Evolutionary conservation across 2,888 invertebrate genomes (phyloP).

Genomic region (Hypolimnas misippus): DNA sequence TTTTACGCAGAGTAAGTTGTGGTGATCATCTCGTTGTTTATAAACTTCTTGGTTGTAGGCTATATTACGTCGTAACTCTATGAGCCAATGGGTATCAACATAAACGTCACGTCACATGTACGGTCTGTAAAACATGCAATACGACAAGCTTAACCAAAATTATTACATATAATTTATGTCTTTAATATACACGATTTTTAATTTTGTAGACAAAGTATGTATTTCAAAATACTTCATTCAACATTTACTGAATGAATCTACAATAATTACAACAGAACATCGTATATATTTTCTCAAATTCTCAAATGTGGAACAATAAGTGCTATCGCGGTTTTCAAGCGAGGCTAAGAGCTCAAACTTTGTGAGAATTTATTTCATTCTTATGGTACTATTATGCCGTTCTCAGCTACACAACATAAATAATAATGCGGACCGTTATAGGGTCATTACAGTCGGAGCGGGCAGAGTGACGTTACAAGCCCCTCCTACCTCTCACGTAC

Average conservation of each 20-base stretch:
- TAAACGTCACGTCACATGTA: too few relatives aligned
- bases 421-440: constrained; percentile 81
- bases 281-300: constrained; percentile 57
- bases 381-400: constrained; percentile 82
- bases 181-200: not conserved
- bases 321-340: constrained; percentile 72
- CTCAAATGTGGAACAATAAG: constrained; percentile 73
- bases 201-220: not conserved
- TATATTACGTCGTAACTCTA: too few relatives aligned
- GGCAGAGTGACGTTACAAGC: constrained; percentile 65
- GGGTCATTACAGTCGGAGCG: constrained; percentile 78
- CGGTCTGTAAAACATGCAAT: too few relatives aligned
- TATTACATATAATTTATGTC: too few relatives aligned
- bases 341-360: constrained; percentile 76
- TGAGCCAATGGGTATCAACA: too few relatives aligned
- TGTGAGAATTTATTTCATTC: constrained; percentile 80
- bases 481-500: constrained; percentile 50
- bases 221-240: not conserved
- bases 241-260: constrained; percentile 15
- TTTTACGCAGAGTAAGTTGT: too few relatives aligned
- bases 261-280: constrained; percentile 38
- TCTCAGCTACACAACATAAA: constrained; percentile 82
- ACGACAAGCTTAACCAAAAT: too few relatives aligned
- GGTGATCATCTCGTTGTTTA: too few relatives aligned
- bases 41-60: too few relatives aligned